phyloP scores from a whole-genome alignment of 92 coral and sea anemone species.

The Zoanthus solanderi region DNA sequence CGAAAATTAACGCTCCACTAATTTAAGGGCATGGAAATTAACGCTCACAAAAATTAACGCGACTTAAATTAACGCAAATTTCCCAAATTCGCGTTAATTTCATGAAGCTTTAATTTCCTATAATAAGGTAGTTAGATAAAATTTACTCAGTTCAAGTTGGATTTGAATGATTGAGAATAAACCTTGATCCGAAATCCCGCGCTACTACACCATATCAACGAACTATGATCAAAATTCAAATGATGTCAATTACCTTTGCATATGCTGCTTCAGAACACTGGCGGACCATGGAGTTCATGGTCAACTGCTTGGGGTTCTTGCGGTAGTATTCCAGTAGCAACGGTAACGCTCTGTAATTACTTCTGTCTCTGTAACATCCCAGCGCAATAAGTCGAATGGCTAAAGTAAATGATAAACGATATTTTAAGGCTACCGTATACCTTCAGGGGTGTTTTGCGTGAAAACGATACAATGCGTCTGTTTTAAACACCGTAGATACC shows the following conservation, averaged over 20 bases:
- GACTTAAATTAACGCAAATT: no score
- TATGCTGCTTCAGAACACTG: slow-evolving; percentile 31
- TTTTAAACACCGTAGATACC: neutral
- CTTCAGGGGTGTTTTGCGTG: neutral
- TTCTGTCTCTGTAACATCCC: slow-evolving; percentile 20
- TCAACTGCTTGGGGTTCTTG: neutral
- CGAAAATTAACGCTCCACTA: no score
- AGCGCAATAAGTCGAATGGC: slow-evolving; percentile 30
- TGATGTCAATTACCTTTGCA: neutral
- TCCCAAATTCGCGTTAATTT: no score
- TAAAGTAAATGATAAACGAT: neutral
- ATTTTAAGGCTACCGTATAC: neutral
- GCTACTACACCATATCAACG: neutral
- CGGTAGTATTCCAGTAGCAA: slow-evolving; percentile 19
- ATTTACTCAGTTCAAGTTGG: no score
- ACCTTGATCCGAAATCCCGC: neutral
- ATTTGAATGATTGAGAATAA: neutral
- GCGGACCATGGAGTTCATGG: slow-evolving; percentile 21
- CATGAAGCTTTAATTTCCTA: no score
- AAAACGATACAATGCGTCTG: no score
- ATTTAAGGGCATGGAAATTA: no score
- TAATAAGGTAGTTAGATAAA: no score
- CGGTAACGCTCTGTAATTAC: slow-evolving; percentile 17
- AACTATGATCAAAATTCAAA: neutral
- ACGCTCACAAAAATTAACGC: no score